These are phyloP conservation scores for Lamellibrachia luymesi DNA, from an alignment of 1,140 invertebrate genomes.

Conservation along the genomic window DNA sequence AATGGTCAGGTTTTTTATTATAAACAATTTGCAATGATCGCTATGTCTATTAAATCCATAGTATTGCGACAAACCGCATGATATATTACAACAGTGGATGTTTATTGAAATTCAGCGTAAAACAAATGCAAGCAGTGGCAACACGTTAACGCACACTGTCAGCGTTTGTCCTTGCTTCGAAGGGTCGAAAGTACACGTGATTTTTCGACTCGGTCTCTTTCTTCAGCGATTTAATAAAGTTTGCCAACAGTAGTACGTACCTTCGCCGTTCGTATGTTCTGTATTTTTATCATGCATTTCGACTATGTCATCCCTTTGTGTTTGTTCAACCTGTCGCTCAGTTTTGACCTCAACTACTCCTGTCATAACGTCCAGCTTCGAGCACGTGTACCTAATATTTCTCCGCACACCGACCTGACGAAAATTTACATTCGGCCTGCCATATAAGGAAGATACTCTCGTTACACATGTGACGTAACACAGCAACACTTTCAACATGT, in stretches of 20 bases:
- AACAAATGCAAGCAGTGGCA: not conserved
- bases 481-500: not conserved
- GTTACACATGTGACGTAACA: not conserved
- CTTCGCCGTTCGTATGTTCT: not conserved
- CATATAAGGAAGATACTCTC: not conserved
- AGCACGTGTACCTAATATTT: constrained; percentile 1
- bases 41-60: not conserved
- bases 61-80: not conserved
- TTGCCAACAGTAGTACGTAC: not conserved
- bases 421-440: not conserved
- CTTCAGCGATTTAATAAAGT: not conserved
- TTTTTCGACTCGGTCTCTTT: not conserved
- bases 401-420: not conserved
- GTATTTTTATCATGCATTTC: not conserved
- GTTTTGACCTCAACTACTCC: not conserved
- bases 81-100: not conserved
- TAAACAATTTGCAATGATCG: not conserved
- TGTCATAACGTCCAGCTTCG: not conserved
- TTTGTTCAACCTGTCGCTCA: not conserved
- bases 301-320: not conserved
- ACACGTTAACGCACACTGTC: not conserved
- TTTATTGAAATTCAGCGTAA: not conserved
- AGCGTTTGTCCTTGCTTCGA: not conserved
- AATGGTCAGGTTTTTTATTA: not conserved
- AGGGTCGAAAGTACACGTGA: constrained; percentile 3